These are phyloP conservation scores for Oenanthe oenanthe DNA, from an alignment of 2,113 vertebrate genomes.

Conservation along the genomic window DNA sequence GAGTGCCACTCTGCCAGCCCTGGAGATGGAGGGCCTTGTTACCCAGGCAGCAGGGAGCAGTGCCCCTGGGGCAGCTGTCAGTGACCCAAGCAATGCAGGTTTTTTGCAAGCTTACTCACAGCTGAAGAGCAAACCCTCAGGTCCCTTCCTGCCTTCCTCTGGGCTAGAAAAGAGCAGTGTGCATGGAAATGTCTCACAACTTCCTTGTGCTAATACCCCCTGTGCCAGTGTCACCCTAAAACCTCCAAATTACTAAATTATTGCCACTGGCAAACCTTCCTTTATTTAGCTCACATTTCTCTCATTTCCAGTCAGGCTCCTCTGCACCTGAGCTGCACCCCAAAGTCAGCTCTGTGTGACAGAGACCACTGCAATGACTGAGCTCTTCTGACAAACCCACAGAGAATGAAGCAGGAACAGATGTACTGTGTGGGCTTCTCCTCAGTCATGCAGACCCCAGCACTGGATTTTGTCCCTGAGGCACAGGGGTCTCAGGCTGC, in stretches of 20 bases:
- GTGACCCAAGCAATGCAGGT: not conserved
- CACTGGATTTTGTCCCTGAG: not conserved
- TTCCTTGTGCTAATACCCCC: not conserved
- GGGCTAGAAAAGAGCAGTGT: not conserved
- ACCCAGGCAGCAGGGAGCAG: not conserved
- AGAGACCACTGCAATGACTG: not conserved
- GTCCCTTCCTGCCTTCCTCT: not conserved
- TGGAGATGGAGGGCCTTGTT: not conserved
- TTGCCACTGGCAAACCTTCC: not conserved
- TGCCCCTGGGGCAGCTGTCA: not conserved
- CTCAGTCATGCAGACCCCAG: not conserved
- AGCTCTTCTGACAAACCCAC: not conserved
- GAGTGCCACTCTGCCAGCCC: not conserved
- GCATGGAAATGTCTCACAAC: not conserved
- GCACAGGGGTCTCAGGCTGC: not conserved
- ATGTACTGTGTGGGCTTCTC: not conserved
- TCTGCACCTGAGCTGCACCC: not conserved
- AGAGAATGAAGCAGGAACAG: not conserved
- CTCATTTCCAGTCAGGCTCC: not conserved
- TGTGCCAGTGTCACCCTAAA: not conserved
- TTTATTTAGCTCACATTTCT: not conserved
- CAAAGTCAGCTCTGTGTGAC: not conserved
- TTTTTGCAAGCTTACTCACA: not conserved
- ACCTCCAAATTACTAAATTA: not conserved
- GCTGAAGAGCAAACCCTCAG: not conserved